phyloP scores from a whole-genome alignment of 2,888 invertebrate species.

The Folsomia candida region DNA sequence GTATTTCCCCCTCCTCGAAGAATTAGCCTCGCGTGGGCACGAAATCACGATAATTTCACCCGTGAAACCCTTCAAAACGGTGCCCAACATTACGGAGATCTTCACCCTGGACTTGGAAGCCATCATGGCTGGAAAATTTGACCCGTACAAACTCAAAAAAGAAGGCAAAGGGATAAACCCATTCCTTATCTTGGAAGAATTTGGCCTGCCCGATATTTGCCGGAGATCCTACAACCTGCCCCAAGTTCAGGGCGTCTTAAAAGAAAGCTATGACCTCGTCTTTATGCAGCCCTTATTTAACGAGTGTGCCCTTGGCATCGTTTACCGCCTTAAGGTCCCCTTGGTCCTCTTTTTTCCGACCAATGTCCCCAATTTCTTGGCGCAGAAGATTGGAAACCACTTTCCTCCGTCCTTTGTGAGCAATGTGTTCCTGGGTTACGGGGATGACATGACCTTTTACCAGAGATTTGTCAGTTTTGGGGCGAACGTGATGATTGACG shows the following conservation, averaged over 20 bases:
- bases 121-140: not conserved
- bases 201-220: slow-evolving; percentile 20
- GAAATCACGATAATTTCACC: slow-evolving; percentile 59
- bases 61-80: slow-evolving; percentile 54
- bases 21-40: slow-evolving; percentile 59
- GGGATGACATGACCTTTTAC: slow-evolving; percentile 50
- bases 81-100: slow-evolving; percentile 53
- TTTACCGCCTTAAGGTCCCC: slow-evolving; percentile 52
- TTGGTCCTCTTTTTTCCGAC: slow-evolving; percentile 52
- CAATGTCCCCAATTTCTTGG: slow-evolving; percentile 9
- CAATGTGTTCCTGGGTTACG: slow-evolving; percentile 49
- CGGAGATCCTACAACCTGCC: slow-evolving; percentile 30
- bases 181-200: slow-evolving; percentile 8
- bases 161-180: slow-evolving; percentile 17
- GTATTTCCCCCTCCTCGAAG: slow-evolving; percentile 57
- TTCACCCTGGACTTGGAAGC: slow-evolving; percentile 29
- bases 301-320: slow-evolving; percentile 51
- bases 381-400: slow-evolving; percentile 39
- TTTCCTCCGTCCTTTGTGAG: slow-evolving; percentile 52
- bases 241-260: slow-evolving; percentile 24
- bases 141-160: slow-evolving; percentile 30
- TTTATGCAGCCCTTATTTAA: slow-evolving; percentile 51
- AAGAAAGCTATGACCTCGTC: slow-evolving; percentile 50
- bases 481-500: slow-evolving; percentile 53
- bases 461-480: slow-evolving; percentile 51